Conservation (phyloP, 1,140 invertebrate species). For the Propsilocerus akamusi region DNA sequence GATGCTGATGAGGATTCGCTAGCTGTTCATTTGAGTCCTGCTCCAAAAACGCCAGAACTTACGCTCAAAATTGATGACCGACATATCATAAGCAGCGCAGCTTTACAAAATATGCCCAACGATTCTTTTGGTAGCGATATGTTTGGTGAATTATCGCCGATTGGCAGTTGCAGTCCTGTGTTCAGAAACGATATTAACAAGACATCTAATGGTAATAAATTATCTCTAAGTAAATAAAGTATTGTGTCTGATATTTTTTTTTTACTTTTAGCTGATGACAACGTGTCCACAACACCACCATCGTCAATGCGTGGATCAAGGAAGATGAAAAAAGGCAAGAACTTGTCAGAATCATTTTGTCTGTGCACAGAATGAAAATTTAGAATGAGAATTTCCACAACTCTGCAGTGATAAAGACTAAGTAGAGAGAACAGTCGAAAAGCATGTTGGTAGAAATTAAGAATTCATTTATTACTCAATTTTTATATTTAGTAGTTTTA, state of each 20-base stretch:
- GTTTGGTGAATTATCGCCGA: neutral
- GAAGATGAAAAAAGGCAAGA: neutral
- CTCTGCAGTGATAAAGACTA: no score
- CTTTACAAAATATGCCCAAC: neutral
- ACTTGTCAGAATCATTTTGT: neutral
- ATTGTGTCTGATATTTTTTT: neutral
- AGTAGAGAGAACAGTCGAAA: no score
- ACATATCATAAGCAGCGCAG: neutral
- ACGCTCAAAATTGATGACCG: neutral
- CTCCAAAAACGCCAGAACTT: neutral
- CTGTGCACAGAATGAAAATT: no score
- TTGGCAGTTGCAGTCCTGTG: neutral
- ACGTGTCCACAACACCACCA: neutral
- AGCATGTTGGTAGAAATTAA: no score
- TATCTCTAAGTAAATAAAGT: neutral
- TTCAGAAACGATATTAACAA: neutral
- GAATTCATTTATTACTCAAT: no score
- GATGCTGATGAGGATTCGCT: neutral
- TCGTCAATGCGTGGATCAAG: neutral
- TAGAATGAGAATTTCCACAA: no score
- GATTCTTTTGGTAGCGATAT: neutral
- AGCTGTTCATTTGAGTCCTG: neutral
- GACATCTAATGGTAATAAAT: neutral
- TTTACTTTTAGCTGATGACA: neutral
- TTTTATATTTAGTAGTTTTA: no score